phyloP scores from a whole-genome alignment of 2,888 invertebrate genomes.

The Choreutis nemorana region DNA sequence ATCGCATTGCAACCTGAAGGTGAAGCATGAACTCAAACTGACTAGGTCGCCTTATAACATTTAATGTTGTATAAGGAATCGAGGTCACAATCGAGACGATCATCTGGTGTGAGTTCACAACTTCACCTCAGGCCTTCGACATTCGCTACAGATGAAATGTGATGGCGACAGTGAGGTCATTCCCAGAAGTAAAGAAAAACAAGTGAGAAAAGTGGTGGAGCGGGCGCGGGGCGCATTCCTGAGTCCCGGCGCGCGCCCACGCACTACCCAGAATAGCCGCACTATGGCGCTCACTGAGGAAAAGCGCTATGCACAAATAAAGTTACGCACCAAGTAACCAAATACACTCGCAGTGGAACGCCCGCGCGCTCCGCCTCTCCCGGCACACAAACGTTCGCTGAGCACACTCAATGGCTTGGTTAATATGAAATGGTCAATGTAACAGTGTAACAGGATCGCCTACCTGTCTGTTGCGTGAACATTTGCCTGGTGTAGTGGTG shows the following conservation, averaged over 20 bases:
- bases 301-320: slow-evolving; percentile 61
- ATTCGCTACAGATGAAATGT: slow-evolving; percentile 23
- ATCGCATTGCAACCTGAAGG: slow-evolving; percentile 51
- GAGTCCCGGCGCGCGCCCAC: slow-evolving; percentile 17
- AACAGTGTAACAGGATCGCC: slow-evolving; percentile 22
- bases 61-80: slow-evolving; percentile 23
- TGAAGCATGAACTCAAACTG: slow-evolving; percentile 32
- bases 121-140: slow-evolving; percentile 20
- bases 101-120: slow-evolving; percentile 21
- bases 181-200: slow-evolving; percentile 22
- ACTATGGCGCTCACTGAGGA: slow-evolving; percentile 45
- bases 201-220: slow-evolving; percentile 25
- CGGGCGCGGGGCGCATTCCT: slow-evolving; percentile 23
- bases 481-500: slow-evolving; percentile 74
- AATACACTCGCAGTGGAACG: slow-evolving; percentile 34
- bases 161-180: slow-evolving; percentile 22
- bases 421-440: slow-evolving; percentile 5
- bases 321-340: slow-evolving; percentile 20
- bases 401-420: slow-evolving; percentile 14
- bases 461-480: slow-evolving; percentile 80
- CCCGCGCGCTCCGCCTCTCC: slow-evolving; percentile 16
- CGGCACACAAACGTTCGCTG: slow-evolving; percentile 4
- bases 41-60: slow-evolving; percentile 24
- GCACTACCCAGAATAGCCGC: slow-evolving; percentile 50
- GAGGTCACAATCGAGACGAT: slow-evolving; percentile 18